Conservation (phyloP, 2,113 vertebrate genomes). For the Triplophysa rosa region DNA sequence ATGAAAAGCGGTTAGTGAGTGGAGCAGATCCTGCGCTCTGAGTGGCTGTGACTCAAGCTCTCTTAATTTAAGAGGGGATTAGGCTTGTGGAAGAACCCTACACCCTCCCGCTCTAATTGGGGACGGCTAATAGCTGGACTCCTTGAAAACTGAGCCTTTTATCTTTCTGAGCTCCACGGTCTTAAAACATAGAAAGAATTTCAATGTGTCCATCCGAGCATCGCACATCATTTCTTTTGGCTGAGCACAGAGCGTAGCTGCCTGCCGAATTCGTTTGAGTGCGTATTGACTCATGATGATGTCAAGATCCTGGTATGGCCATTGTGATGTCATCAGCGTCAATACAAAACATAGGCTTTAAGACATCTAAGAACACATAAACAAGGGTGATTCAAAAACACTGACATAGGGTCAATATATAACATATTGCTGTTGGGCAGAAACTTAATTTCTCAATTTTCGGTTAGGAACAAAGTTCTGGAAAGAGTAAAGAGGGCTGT, state of each 20-base stretch:
- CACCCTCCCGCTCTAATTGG: constrained; percentile 67
- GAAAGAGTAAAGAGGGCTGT: no score
- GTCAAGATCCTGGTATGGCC: not conserved
- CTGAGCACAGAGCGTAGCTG: not conserved
- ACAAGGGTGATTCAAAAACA: no score
- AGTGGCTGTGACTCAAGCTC: constrained; percentile 54
- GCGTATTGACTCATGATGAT: constrained; percentile 27
- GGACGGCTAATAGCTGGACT: constrained; percentile 66
- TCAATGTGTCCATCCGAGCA: constrained; percentile 32
- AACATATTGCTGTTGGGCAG: no score
- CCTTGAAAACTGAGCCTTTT: constrained; percentile 46
- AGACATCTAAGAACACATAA: not conserved
- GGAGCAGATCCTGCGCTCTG: constrained; percentile 59
- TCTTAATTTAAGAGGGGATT: constrained; percentile 70
- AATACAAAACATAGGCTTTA: not conserved
- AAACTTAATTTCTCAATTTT: no score
- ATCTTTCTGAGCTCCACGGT: constrained; percentile 33
- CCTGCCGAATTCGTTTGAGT: constrained; percentile 13
- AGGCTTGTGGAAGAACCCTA: constrained; percentile 58
- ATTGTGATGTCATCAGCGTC: constrained; percentile 12
- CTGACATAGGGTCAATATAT: no score
- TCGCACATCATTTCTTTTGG: constrained; percentile 14
- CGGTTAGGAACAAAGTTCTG: no score
- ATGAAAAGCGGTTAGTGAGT: constrained; percentile 62
- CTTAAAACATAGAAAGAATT: constrained; percentile 46